These are phyloP conservation scores for Malurus splendens DNA, from an alignment of 2,797 vertebrate species.

Conservation along the genomic window DNA sequence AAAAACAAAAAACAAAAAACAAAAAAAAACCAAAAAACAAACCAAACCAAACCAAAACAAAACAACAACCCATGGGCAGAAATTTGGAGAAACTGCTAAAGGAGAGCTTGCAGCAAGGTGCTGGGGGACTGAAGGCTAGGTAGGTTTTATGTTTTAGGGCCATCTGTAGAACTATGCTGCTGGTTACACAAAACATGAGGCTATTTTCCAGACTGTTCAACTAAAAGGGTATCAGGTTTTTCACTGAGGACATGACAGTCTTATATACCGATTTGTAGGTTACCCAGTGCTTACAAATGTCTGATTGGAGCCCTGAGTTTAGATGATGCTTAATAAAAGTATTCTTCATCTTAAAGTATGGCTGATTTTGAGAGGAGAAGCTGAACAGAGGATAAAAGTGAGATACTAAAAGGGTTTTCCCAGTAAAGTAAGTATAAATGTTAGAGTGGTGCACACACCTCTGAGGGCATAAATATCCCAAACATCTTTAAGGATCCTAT, in stretches of 20 bases:
- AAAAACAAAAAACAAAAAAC: too few relatives aligned
- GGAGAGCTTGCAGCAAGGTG: fast-evolving
- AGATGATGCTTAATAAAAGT: not conserved
- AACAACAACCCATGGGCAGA: not conserved
- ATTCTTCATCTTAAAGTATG: not conserved
- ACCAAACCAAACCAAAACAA: not conserved
- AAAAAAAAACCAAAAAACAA: not conserved
- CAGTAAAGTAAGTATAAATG: not conserved
- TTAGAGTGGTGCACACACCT: not conserved
- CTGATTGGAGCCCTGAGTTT: not conserved
- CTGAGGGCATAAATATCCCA: not conserved
- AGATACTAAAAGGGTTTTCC: not conserved
- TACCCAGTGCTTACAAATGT: not conserved
- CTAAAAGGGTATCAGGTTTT: fast-evolving
- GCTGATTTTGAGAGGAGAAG: fast-evolving
- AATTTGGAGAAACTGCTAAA: not conserved
- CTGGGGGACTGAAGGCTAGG: fast-evolving
- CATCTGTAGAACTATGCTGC: not conserved
- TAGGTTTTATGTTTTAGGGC: not conserved
- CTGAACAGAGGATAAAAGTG: not conserved
- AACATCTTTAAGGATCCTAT: not conserved
- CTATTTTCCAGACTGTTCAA: fast-evolving
- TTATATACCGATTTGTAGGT: not conserved
- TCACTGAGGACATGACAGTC: not conserved
- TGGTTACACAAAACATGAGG: not conserved